These are phyloP conservation scores for Apodemus sylvaticus DNA, from an alignment of 2,113 vertebrate species.

Conservation along the genomic window DNA sequence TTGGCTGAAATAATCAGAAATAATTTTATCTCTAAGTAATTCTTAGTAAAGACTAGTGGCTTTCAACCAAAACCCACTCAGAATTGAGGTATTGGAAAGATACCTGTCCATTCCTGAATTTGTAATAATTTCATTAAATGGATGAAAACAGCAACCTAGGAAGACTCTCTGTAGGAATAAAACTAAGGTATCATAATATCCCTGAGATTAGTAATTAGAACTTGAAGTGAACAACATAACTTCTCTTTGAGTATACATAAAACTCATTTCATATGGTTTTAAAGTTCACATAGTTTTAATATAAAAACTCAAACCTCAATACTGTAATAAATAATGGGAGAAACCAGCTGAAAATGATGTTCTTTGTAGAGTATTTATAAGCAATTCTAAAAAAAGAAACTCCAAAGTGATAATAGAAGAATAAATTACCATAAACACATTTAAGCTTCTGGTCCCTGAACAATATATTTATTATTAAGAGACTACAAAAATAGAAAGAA, in stretches of 20 bases:
- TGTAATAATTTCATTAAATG: neutral
- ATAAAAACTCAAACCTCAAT: neutral
- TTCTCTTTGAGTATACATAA: neutral
- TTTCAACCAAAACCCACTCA: neutral
- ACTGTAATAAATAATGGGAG: neutral
- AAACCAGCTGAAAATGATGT: neutral
- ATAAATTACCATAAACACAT: neutral
- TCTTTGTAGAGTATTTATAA: neutral
- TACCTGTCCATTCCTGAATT: neutral
- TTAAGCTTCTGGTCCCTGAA: neutral
- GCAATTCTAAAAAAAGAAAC: neutral
- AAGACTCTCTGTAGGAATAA: neutral
- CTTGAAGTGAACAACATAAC: neutral
- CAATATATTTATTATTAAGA: neutral
- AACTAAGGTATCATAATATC: neutral
- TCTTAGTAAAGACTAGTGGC: neutral
- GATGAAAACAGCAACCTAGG: neutral
- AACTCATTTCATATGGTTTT: neutral
- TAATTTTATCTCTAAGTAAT: neutral
- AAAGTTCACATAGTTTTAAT: neutral
- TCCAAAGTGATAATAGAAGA: constrained; percentile 6
- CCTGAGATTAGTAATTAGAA: neutral
- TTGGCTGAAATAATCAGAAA: neutral
- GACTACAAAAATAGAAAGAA: neutral
- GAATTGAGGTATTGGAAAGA: neutral